Evolutionary conservation across 2,797 vertebrate species (phyloP).

Genomic region (Alfaro cultratus): DNA sequence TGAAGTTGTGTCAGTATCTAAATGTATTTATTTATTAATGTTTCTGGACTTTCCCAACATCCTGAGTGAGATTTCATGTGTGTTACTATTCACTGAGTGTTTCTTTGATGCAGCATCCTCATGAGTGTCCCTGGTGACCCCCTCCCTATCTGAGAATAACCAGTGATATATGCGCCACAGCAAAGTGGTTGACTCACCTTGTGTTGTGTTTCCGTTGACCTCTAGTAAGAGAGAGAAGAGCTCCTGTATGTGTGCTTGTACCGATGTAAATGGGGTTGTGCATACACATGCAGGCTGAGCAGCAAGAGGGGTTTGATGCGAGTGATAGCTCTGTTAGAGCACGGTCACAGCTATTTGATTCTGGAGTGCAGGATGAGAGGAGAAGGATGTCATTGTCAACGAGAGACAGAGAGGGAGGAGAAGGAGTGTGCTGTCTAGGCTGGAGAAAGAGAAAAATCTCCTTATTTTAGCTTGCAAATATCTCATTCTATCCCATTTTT

Average conservation of each 20-base stretch:
- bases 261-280: conserved; percentile 19
- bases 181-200: conserved; percentile 74
- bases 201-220: conserved; percentile 68
- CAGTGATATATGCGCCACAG: conserved; percentile 55
- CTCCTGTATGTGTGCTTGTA: conserved; percentile 18
- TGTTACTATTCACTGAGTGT: conserved; percentile 17
- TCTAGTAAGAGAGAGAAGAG: conserved; percentile 48
- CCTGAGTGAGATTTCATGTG: neutral
- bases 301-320: conserved; percentile 22
- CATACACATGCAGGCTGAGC: conserved; percentile 10
- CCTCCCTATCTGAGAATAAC: conserved; percentile 60
- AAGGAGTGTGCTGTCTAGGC: neutral
- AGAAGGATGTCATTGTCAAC: conserved; percentile 18
- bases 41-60: neutral
- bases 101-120: conserved; percentile 46
- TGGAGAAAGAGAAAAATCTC: neutral
- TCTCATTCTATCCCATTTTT: conserved; percentile 9
- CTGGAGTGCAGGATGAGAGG: conserved; percentile 38
- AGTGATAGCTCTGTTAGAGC: conserved; percentile 35
- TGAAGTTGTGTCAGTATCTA: neutral
- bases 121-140: conserved; percentile 49
- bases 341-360: conserved; percentile 57
- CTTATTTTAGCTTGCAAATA: neutral
- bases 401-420: neutral
- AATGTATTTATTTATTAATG: neutral